Evolutionary conservation across 2,888 invertebrate species (phyloP), one percentile per base, ranked within the genome.

Genomic region (Alloplasta piceator): DNA sequence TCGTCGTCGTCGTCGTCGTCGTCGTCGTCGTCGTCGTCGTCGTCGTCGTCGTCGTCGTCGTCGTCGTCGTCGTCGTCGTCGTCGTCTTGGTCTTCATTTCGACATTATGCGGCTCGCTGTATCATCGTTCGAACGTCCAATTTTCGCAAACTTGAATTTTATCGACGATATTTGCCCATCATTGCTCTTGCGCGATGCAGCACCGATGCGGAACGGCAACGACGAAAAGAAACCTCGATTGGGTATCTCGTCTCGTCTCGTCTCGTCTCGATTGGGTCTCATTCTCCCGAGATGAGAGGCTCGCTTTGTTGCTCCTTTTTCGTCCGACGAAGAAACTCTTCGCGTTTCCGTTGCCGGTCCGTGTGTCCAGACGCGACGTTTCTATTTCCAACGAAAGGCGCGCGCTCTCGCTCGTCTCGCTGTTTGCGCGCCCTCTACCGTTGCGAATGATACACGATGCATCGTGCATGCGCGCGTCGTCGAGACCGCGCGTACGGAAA

Each of bases 371-470:
- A 81, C 81, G 50, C 77, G 64, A 26, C 64, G 78, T 71, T 70
- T 81, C 78, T 81, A 81, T 81, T 81, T 80, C 73, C 66, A 74
- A 81, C 77, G 52, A 7, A 26, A 26, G 26, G 26, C 26, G 1
- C 52, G 10, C 43, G 4, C 43, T 43, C 43, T 43, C 43, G 39
- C 38, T 56, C 60, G 56, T 72, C 58, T 60, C 78, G 81, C 68
- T 56, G 78, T 78, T 81, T 74, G 81, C 81, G 78, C 81, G 78
- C 81, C 81, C 81, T 77, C 80, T 26, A 78, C 80, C 39, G 52
- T 14, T 75, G 48, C 71, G 67, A 66, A n/a, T n/a, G 71, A 61
- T 64, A 39, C 56, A 41, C 41, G 63, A 66, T 67, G 46, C 58
- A 72, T 63, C 60, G 73, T 56, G 64, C 43, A n/a, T n/a, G 63